Conservation (phyloP, 2,797 vertebrate species). For the Sebastolobus alascanus region DNA sequence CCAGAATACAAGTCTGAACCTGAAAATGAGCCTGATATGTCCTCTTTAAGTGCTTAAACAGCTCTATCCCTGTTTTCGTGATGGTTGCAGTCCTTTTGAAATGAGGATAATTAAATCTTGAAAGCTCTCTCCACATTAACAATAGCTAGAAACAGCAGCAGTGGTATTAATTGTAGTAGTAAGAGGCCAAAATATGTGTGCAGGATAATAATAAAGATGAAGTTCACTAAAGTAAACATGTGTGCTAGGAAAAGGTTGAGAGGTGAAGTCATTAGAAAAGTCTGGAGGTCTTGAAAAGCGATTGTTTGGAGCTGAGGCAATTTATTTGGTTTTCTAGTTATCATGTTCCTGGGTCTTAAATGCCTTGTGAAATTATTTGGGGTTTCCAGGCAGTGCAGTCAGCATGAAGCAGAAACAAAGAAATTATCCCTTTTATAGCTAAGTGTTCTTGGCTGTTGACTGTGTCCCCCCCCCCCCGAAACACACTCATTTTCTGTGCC, state of each 20-base stretch:
- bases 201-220: conserved; percentile 9
- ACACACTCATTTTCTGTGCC: neutral
- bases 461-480: conserved; percentile 10
- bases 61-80: neutral
- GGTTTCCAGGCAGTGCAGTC: conserved; percentile 79
- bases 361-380: conserved; percentile 64
- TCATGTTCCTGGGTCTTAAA: conserved; percentile 64
- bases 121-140: neutral
- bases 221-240: conserved; percentile 6
- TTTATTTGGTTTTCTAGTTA: conserved; percentile 69
- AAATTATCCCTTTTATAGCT: conserved; percentile 80
- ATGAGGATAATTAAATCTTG: neutral
- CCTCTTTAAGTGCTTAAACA: neutral
- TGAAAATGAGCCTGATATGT: neutral
- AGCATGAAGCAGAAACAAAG: conserved; percentile 78
- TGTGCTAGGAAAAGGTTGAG: conserved; percentile 34
- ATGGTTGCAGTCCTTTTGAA: neutral
- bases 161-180: neutral
- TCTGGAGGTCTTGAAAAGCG: conserved; percentile 30
- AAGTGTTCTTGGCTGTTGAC: conserved; percentile 78
- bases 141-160: neutral
- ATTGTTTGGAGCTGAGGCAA: conserved; percentile 47
- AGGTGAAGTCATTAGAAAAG: conserved; percentile 49
- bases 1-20: neutral
- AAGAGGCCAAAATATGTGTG: neutral